phyloP scores from a whole-genome alignment of 2,888 invertebrate genomes.

The Hyposoter dolosus region DNA sequence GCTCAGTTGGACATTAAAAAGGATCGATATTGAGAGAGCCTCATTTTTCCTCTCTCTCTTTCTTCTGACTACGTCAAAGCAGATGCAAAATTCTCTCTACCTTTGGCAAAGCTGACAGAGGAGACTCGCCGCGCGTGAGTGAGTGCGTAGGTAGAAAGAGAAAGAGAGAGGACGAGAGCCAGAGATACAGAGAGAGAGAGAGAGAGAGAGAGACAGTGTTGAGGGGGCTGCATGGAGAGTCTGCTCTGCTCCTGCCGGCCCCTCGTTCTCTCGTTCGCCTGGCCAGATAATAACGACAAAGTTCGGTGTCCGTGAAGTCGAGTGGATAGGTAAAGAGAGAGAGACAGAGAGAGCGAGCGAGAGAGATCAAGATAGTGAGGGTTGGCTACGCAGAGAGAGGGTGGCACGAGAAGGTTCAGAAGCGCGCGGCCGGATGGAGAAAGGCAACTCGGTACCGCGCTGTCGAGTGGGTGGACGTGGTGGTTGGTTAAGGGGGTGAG shows the following conservation, averaged over 20 bases:
- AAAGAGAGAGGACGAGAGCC: too few species aligned
- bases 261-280: slow-evolving; percentile 73
- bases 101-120: slow-evolving; percentile 60
- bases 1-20: slow-evolving; percentile 67
- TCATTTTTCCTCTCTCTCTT: slow-evolving; percentile 21
- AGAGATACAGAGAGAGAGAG: too few species aligned
- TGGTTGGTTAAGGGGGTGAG: slow-evolving; percentile 66
- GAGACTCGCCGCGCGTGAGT: slow-evolving; percentile 61
- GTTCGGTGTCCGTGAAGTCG: slow-evolving; percentile 83
- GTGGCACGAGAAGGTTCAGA: slow-evolving; percentile 58
- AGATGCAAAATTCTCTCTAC: slow-evolving; percentile 65
- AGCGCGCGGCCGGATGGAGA: slow-evolving; percentile 69
- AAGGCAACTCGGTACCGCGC: slow-evolving; percentile 68
- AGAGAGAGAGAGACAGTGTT: slow-evolving; percentile 39
- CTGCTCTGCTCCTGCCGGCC: slow-evolving; percentile 59
- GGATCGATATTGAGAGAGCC: slow-evolving; percentile 67
- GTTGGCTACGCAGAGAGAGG: slow-evolving; percentile 57
- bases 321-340: slow-evolving; percentile 78
- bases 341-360: slow-evolving; percentile 44
- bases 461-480: slow-evolving; percentile 68
- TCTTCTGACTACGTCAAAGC: slow-evolving; percentile 51
- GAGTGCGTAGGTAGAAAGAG: slow-evolving; percentile 48
- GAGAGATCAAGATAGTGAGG: slow-evolving; percentile 50
- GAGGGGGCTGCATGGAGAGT: slow-evolving; percentile 63
- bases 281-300: slow-evolving; percentile 84